A percentile compares a stretch with the other conserved stretches of the same genome.
phyloP scores from a whole-genome alignment of 1,140 invertebrate genomes.

The Cotesia glomerata region DNA sequence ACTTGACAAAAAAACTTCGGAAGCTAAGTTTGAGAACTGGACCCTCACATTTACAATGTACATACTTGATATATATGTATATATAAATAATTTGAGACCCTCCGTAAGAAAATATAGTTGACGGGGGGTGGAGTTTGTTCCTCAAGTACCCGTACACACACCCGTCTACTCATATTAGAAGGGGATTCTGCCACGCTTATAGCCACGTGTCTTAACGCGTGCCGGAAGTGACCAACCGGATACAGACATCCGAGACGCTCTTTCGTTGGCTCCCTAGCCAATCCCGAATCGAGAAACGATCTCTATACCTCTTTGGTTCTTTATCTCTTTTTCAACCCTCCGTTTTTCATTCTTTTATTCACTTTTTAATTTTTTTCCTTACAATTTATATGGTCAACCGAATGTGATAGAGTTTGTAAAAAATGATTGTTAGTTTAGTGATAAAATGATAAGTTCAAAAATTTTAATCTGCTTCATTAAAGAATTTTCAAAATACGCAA shows the following conservation, averaged over 20 bases:
- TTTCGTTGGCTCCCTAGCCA: slow-evolving; percentile 20
- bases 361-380: no score
- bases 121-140: slow-evolving; percentile 10
- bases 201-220: slow-evolving; percentile 60
- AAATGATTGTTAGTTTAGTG: no score
- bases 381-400: no score
- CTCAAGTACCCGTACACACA: slow-evolving; percentile 8
- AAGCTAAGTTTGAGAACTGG: slow-evolving; percentile 1
- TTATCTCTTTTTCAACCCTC: slow-evolving; percentile 1
- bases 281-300: background rate
- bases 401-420: no score
- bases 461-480: no score
- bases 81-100: background rate
- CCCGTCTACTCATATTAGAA: no score
- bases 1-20: slow-evolving; percentile 1
- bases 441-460: no score
- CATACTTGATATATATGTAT: background rate
- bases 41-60: background rate
- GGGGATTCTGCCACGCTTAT: slow-evolving; percentile 22
- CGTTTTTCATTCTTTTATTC: no score
- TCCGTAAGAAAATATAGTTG: background rate
- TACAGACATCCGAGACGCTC: slow-evolving; percentile 59
- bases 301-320: background rate
- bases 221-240: slow-evolving; percentile 64
- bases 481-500: no score